A percentile compares a stretch with the other conserved stretches of the same genome.
These are phyloP conservation scores for Tetraneura akinire DNA, from an alignment of 1,140 invertebrate genomes.

Conservation along the genomic window DNA sequence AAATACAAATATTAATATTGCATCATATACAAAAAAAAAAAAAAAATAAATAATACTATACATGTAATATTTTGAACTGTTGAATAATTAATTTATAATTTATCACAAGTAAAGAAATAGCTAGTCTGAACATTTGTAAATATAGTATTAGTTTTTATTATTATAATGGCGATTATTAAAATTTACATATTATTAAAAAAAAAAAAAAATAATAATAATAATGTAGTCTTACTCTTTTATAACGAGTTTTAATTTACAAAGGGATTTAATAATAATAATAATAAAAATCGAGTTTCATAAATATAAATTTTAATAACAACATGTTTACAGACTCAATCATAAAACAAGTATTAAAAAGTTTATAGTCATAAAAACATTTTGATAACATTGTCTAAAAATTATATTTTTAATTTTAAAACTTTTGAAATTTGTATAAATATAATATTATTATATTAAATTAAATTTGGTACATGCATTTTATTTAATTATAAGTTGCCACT, in stretches of 20 bases:
- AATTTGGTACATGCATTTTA: too few species aligned
- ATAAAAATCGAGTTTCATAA: background rate
- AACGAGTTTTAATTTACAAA: too few species aligned
- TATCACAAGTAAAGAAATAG: too few species aligned
- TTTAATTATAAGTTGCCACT: background rate
- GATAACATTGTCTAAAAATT: background rate
- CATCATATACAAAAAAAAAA: too few species aligned
- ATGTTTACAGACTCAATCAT: background rate
- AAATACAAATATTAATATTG: background rate
- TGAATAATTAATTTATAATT: too few species aligned
- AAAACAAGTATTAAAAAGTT: conserved; percentile 16
- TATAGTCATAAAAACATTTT: background rate
- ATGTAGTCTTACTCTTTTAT: too few species aligned
- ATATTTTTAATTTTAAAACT: conserved; percentile 1
- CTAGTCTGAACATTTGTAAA: too few species aligned
- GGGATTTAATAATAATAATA: background rate
- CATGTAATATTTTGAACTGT: too few species aligned
- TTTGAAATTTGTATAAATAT: background rate
- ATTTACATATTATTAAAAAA: too few species aligned
- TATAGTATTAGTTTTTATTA: background rate
- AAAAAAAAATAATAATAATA: too few species aligned
- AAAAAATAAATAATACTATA: too few species aligned
- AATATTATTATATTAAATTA: background rate
- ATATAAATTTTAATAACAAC: conserved; percentile 4
- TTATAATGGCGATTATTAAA: background rate